Percentiles rank a stretch among this genome's conserved stretches.
Conservation (phyloP, 1,140 invertebrate genomes). For the Cherax quadricarinatus region DNA sequence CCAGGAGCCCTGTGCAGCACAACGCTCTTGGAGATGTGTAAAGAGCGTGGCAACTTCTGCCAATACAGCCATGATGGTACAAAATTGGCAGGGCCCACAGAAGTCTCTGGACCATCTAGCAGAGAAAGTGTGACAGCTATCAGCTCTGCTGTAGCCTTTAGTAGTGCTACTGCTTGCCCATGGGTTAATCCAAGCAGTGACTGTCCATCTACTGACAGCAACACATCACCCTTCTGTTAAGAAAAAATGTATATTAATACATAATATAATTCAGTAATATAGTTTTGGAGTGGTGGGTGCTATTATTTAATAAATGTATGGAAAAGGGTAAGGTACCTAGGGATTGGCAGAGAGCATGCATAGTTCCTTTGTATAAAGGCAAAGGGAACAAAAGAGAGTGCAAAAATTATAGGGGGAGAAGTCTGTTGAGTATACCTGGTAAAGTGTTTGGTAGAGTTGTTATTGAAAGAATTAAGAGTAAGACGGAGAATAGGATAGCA, state of each 20-base stretch:
- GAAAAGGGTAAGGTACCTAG: too few relatives aligned
- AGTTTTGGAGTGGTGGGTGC: too few relatives aligned
- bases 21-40: constrained; percentile 78
- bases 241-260: constrained; percentile 9
- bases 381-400: too few relatives aligned
- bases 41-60: constrained; percentile 79
- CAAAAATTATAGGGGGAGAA: too few relatives aligned
- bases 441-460: too few relatives aligned
- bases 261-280: not conserved
- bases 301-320: too few relatives aligned
- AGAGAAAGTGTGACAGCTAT: constrained; percentile 77
- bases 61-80: constrained; percentile 80
- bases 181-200: constrained; percentile 78
- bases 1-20: constrained; percentile 75
- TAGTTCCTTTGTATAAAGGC: too few relatives aligned
- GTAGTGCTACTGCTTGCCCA: constrained; percentile 77
- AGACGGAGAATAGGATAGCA: too few relatives aligned
- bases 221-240: constrained; percentile 79
- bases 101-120: constrained; percentile 78
- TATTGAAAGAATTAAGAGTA: too few relatives aligned
- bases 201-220: constrained; percentile 78
- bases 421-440: too few relatives aligned
- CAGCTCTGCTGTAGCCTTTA: constrained; percentile 77
- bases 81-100: constrained; percentile 77
- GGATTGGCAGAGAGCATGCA: too few relatives aligned